These are phyloP conservation scores for Pampus argenteus DNA, from an alignment of 2,797 vertebrate genomes.

Conservation along the genomic window DNA sequence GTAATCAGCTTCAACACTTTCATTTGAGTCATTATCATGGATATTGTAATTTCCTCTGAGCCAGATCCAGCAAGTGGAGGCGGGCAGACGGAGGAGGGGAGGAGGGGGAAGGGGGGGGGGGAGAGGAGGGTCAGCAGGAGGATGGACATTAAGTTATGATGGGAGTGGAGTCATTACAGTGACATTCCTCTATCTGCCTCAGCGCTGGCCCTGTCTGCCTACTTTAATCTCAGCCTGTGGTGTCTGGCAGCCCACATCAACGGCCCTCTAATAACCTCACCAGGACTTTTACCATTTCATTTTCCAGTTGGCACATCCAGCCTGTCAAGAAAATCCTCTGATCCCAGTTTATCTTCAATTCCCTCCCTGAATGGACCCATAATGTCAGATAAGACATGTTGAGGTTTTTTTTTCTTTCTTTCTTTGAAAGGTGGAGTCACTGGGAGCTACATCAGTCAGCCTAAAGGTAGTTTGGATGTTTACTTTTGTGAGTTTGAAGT, in stretches of 20 bases:
- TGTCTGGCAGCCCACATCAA: conserved; percentile 70
- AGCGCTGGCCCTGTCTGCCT: conserved; percentile 43
- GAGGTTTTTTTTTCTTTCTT: conserved; percentile 20
- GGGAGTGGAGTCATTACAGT: conserved; percentile 65
- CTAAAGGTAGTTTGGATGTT: conserved; percentile 40
- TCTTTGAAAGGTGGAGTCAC: conserved; percentile 39
- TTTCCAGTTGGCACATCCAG: conserved; percentile 48
- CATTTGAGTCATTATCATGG: conserved; percentile 79
- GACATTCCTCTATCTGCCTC: conserved; percentile 72
- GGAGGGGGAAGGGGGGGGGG: conserved; percentile 25
- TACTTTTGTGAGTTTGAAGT: conserved; percentile 35
- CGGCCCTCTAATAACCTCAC: conserved; percentile 64
- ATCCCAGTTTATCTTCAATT: conserved; percentile 61
- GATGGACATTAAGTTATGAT: conserved; percentile 70
- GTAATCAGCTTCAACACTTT: conserved; percentile 79
- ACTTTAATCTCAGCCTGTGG: conserved; percentile 67
- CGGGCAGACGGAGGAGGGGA: conserved; percentile 30
- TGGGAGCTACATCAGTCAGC: conserved; percentile 45
- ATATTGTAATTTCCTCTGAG: conserved; percentile 79
- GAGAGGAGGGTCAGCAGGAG: conserved; percentile 51
- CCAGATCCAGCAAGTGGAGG: conserved; percentile 55
- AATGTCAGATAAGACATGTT: conserved; percentile 65
- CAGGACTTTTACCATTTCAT: conserved; percentile 71
- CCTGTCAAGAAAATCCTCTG: conserved; percentile 64
- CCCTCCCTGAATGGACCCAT: conserved; percentile 51